phyloP scores from a whole-genome alignment of 2,888 invertebrate species.

The Hemicrepidius hirtus region DNA sequence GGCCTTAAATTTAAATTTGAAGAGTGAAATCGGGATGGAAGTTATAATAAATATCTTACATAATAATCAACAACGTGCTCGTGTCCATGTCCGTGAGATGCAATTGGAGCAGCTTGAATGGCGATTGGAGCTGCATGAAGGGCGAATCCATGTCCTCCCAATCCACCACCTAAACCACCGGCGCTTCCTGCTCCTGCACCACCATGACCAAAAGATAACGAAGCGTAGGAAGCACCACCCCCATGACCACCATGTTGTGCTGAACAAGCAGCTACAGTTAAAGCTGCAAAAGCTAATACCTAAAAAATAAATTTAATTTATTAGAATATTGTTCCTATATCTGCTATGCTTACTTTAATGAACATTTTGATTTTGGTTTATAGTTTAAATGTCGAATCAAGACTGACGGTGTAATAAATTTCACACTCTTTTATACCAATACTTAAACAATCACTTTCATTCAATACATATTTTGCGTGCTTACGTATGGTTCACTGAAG shows the following conservation, averaged over 20 bases:
- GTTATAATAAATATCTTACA: not conserved
- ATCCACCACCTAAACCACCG: not conserved
- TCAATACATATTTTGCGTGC: too few relatives aligned
- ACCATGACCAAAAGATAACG: not conserved
- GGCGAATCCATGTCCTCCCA: too few relatives aligned
- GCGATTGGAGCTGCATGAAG: too few relatives aligned
- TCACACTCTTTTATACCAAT: slow-evolving; percentile 10
- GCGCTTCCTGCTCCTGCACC: not conserved
- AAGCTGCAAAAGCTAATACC: not conserved
- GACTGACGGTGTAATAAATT: not conserved
- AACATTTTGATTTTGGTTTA: slow-evolving; percentile 5
- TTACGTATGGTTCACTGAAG: too few relatives aligned
- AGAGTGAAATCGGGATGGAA: not conserved
- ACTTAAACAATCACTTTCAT: slow-evolving; percentile 3
- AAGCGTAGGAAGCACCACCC: slow-evolving; percentile 1
- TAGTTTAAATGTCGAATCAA: not conserved
- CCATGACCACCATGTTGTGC: slow-evolving; percentile 1
- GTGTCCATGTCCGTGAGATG: not conserved
- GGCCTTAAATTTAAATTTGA: slow-evolving; percentile 70
- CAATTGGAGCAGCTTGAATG: not conserved
- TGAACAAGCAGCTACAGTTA: not conserved
- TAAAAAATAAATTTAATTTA: not conserved
- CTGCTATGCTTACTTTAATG: not conserved
- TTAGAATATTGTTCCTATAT: too few relatives aligned
- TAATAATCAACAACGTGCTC: slow-evolving; percentile 25